Percentiles rank a stretch among this genome's conserved stretches.
phyloP scores from a whole-genome alignment of 2,113 vertebrate genomes.

The Larimichthys polyactis region DNA sequence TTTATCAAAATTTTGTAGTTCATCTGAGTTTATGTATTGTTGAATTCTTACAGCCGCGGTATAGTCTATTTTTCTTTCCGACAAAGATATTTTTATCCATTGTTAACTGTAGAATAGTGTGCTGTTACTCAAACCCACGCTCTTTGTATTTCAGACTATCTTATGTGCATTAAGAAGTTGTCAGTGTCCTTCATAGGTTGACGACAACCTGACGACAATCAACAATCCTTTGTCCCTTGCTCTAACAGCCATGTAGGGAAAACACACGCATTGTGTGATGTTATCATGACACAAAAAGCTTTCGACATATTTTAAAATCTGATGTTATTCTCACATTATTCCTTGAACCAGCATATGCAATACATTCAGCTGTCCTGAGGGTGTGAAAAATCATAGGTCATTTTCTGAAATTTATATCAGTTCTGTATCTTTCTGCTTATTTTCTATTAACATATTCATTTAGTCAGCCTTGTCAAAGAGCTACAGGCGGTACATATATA shows the following conservation, averaged over 20 bases:
- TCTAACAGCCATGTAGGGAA: slow-evolving; percentile 11
- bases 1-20: neutral
- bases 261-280: slow-evolving; percentile 12
- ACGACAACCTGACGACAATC: slow-evolving; percentile 39
- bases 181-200: slow-evolving; percentile 39
- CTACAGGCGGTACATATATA: slow-evolving; percentile 57
- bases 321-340: slow-evolving; percentile 18
- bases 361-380: slow-evolving; percentile 35
- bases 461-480: slow-evolving; percentile 51
- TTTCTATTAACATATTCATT: slow-evolving; percentile 74
- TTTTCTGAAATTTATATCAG: slow-evolving; percentile 67
- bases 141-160: slow-evolving; percentile 35
- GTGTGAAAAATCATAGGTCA: slow-evolving; percentile 54
- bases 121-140: slow-evolving; percentile 3
- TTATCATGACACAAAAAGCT: slow-evolving; percentile 8
- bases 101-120: slow-evolving; percentile 27
- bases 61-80: slow-evolving; percentile 12
- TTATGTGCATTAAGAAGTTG: slow-evolving; percentile 15
- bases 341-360: slow-evolving; percentile 31
- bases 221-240: slow-evolving; percentile 24
- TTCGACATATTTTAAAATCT: neutral
- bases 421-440: slow-evolving; percentile 54
- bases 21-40: neutral
- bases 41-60: neutral
- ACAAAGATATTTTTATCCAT: slow-evolving; percentile 11